Percentiles rank a stretch among this genome's conserved stretches.
Evolutionary conservation across 2,888 invertebrate genomes (phyloP).

Genomic region (Cotesia congregata): DNA sequence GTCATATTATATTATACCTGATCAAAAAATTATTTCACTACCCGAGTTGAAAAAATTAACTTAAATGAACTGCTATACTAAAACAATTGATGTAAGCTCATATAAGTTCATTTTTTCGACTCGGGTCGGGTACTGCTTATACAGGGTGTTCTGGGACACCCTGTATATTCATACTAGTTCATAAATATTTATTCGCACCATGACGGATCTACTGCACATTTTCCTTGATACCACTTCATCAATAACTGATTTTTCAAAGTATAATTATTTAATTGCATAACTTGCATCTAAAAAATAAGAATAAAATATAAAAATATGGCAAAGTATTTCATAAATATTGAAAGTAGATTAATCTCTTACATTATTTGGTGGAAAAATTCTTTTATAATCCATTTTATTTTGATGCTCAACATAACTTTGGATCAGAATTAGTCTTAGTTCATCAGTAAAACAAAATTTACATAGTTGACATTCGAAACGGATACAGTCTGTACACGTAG

Average conservation of each 20-base stretch:
- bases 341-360: slow-evolving; percentile 58
- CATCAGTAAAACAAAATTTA: slow-evolving; percentile 79
- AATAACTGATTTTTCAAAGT: slow-evolving; percentile 81
- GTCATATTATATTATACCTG: no score
- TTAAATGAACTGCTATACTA: no score
- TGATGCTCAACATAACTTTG: slow-evolving; percentile 85
- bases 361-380: slow-evolving; percentile 85
- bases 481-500: slow-evolving; percentile 76
- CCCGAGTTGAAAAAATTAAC: no score
- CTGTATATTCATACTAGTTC: no score
- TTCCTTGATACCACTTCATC: slow-evolving; percentile 89
- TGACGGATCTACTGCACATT: slow-evolving; percentile 83
- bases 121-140: no score
- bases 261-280: slow-evolving; percentile 72
- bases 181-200: slow-evolving; percentile 77
- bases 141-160: no score
- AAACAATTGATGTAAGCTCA: no score
- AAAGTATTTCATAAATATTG: slow-evolving; percentile 40
- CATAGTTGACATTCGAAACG: slow-evolving; percentile 83
- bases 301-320: slow-evolving; percentile 17
- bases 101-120: no score
- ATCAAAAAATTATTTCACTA: no score
- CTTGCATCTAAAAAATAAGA: slow-evolving; percentile 62
- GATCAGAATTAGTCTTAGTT: slow-evolving; percentile 75
- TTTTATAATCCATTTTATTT: slow-evolving; percentile 83